Percentiles rank a stretch among this genome's conserved stretches.
phyloP scores from a whole-genome alignment of 1,140 invertebrate species.

The Homalodisca vitripennis region DNA sequence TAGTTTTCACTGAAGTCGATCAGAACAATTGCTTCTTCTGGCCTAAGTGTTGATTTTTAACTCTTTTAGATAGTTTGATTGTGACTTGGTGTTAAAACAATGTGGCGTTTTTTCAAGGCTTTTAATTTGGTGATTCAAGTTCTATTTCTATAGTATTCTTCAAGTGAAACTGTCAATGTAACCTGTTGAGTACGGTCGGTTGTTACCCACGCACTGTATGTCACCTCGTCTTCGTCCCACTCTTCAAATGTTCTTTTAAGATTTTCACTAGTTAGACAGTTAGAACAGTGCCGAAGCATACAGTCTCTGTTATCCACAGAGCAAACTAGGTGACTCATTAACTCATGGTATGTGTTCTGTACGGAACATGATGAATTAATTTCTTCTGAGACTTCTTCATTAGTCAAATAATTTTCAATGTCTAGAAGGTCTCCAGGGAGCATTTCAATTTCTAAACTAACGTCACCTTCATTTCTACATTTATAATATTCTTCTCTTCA shows the following conservation, averaged over 20 bases:
- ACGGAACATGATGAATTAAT: not conserved
- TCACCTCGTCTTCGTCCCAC: constrained; percentile 29
- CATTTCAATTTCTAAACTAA: not conserved
- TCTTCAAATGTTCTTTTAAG: constrained; percentile 8
- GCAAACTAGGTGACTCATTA: no score
- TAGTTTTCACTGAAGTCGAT: constrained; percentile 36
- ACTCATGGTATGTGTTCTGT: no score
- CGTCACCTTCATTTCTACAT: no score
- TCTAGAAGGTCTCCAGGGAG: not conserved
- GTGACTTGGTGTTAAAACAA: not conserved
- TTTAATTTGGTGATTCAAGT: not conserved
- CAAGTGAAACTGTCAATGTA: not conserved
- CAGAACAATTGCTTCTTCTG: constrained; percentile 4
- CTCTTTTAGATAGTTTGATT: no score
- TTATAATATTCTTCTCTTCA: not conserved
- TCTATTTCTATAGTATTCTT: no score
- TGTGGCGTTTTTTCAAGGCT: not conserved
- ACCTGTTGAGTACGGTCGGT: not conserved
- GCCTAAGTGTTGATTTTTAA: not conserved
- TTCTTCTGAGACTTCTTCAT: not conserved
- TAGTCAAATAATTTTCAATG: not conserved
- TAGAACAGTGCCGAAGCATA: no score
- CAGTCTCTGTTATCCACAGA: no score
- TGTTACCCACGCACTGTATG: not conserved
- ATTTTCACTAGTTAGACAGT: constrained; percentile 26